Evolutionary conservation across 2,888 invertebrate genomes (phyloP).

Genomic region (Pristionchus arcanus): DNA sequence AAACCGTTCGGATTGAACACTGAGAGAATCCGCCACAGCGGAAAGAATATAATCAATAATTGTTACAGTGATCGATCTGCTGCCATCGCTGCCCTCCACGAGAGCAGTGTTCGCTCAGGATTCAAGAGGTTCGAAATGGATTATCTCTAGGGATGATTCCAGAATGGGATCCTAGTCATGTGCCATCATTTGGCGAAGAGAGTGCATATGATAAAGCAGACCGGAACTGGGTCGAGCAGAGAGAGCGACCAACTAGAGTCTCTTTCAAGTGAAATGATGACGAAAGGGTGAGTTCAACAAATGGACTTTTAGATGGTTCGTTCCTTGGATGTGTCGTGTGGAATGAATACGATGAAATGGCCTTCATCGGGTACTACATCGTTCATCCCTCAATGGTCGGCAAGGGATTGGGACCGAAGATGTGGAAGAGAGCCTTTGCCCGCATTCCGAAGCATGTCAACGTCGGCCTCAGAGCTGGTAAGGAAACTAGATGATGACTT

Average conservation of each 20-base stretch:
- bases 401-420: slow-evolving; percentile 33
- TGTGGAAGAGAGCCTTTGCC: slow-evolving; percentile 32
- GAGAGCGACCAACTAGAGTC: background rate
- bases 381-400: slow-evolving; percentile 45
- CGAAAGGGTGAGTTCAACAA: background rate
- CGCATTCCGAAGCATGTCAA: slow-evolving; percentile 19
- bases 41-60: background rate
- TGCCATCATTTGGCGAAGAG: background rate
- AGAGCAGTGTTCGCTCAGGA: slow-evolving; percentile 14
- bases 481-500: background rate
- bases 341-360: slow-evolving; percentile 51
- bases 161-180: background rate
- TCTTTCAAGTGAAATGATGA: background rate
- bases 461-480: slow-evolving; percentile 21
- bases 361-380: slow-evolving; percentile 41
- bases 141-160: background rate
- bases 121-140: background rate
- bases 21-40: slow-evolving; percentile 4
- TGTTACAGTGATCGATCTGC: slow-evolving; percentile 16
- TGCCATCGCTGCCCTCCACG: background rate
- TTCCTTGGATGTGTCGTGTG: slow-evolving; percentile 42
- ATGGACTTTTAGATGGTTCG: slow-evolving; percentile 16
- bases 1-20: background rate
- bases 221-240: background rate
- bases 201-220: background rate